Base-by-base conservation (phyloP, 2,113 vertebrate genomes). In the Thinocorus orbignyianus region DNA sequence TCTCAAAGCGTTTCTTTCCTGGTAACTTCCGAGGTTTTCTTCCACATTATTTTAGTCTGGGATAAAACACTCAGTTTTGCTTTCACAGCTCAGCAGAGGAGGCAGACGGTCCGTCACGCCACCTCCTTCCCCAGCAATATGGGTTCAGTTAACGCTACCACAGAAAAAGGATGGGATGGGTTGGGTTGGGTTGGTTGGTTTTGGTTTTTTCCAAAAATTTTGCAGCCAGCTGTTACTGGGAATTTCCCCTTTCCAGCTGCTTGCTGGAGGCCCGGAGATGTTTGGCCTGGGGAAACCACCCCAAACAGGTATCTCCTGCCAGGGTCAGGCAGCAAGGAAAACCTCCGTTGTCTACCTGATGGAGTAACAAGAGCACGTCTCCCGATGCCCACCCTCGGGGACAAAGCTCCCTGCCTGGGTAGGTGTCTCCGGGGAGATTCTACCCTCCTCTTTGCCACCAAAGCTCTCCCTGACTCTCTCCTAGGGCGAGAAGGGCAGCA, bases 401-500 rank as follows among this genome's bases (percentile, higher is more conserved):
- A 14, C 77, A 66, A 7, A 72, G 52, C 28, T 26, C 55, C 33
- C 20, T 8, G 1, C 17, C 20, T 8, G 5, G 5, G 3, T 6
- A 10, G 65, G 7, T 70, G 35, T 39, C 69, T 44, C 4, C 0
- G 42, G n/a, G 52, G n/a, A 24, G 12, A 12, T 3, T 88, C 51
- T 66, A 6, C 13, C 39, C 39, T 86, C 49, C 35, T 48, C 10
- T 62, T 44, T 48, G 31, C 48, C 62, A 41, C 42, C 57, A 68
- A 16, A 65, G 31, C 60, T 92, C 65, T 86, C 35, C n/a, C 58
- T 51, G 51, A 16, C 41, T 80, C 61, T 95, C 39, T 97, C 65
- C 72, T 92, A 99, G 99, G 99, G 99, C 0, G 98, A 98, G 77
- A 98, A 98, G 90, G 99, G 99, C 81, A 97, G 98, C 37, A n/a